Base-by-base conservation (phyloP, 2,888 invertebrate genomes). In the Leptinotarsa rubiginosa region DNA sequence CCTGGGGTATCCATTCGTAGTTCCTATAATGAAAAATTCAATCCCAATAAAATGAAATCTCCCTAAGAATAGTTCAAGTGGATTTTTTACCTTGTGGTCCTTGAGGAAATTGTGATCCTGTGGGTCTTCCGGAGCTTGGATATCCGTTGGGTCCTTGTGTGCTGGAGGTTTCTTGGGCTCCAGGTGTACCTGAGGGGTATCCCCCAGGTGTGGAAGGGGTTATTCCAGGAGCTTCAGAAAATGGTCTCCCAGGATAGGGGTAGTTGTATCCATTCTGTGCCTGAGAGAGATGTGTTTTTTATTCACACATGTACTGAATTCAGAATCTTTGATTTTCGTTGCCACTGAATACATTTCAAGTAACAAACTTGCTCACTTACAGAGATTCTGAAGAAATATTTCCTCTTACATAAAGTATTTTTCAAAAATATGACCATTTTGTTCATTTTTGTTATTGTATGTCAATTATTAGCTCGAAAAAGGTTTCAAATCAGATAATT, bases 211-310 rank as follows among this genome's bases (percentile, higher is more conserved):
- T 72, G 31, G 66, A 64, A 18, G 65, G 22, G 52, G 64, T 62
- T 41, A 71, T 47, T 65, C 71, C 74, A 16, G 64, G 64, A n/a
- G 69, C 73, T 75, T 65, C 79, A 81, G 85, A 15, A 80, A 93
- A 90, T 1, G 92, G 92, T 81, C 91, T 90, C 68, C 90, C 90
- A 10, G 94, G 95, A 76, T 92, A 90, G 78, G 92, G 92, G 87
- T 95, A 95, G 78, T 91, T 92, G 85, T 95, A 95, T 22, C 95
- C 94, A 84, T 90, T 91, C 89, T 95, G 94, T 70, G 90, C 91
- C 92, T 92, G 47, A 31, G 5, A 62, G 41, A 10, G 0, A 12
- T 10, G 41, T 41, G 31, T 7, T 31, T 41, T 41, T 41, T 12
- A 41, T 41, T 41, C 10, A 41, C 10, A 41, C 10, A 41, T 41